Evolutionary conservation across 2,797 vertebrate genomes (phyloP), one percentile per base, ranked within the genome.

Genomic region (Hephaestus fuliginosus): DNA sequence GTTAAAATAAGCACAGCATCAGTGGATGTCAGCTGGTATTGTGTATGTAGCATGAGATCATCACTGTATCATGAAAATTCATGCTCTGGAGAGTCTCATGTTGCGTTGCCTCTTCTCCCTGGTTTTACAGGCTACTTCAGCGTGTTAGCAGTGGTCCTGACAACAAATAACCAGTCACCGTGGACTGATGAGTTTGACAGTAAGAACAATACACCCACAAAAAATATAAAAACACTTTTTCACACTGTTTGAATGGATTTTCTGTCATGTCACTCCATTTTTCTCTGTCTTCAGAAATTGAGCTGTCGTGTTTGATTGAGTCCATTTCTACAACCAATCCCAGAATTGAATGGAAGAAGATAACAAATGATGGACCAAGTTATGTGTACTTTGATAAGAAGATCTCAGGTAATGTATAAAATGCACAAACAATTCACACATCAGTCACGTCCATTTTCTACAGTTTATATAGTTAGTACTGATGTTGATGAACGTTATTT

Each of bases 281-380:
- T 33, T 44, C 25, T 86, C 52, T 60, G 0, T 70, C 52, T 78
- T 30, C 91, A 96, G 98, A 94, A 86, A 95, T 97, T 15, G 97
- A 98, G 90, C 89, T 99, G 70, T 98, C 98, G 4, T 99, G 98
- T 92, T 89, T 97, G 90, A 99, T 99, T 62, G 95, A 96, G 82
- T 96, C 97, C 69, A 98, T 97, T 25, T 94, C 96, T 68, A 97
- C 97, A 0, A 87, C 18, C 44, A 93, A 94, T 17, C 98, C 97
- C 77, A 96, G 98, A 56, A 97, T 99, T 1, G 98, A 99, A 86
- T 99, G 98, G 98, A 99, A 99, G 96, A 99, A 99, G 90, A 98
- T 99, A 71, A 95, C 95, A 30, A 86, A 94, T 18, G 96, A 94
- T 0, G 96, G 97, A 55, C 97, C 97, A 2, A 96, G 96, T 75